phyloP scores from a whole-genome alignment of 2,888 invertebrate species.

The Dendrolimus pini region DNA sequence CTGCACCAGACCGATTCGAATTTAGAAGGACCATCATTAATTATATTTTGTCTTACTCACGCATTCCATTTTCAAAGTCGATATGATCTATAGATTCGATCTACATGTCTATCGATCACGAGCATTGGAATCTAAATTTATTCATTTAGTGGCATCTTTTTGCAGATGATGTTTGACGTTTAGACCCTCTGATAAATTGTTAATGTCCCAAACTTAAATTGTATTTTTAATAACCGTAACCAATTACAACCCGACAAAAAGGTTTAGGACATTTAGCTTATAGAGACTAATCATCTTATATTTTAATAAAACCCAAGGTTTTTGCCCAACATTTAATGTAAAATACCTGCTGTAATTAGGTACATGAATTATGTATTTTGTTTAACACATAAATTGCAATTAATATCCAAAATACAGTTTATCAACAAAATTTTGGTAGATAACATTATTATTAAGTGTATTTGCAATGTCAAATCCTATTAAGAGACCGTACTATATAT shows the following conservation, averaged over 20 bases:
- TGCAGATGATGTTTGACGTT: conserved; percentile 61
- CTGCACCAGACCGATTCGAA: conserved; percentile 72
- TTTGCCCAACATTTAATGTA: too few species aligned
- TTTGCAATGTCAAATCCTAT: too few species aligned
- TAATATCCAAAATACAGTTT: too few species aligned
- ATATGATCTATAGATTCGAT: conserved; percentile 76
- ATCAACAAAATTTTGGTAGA: too few species aligned
- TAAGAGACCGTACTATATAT: too few species aligned
- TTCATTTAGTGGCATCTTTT: conserved; percentile 72
- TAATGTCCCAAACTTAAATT: conserved; percentile 37
- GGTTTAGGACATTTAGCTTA: background rate
- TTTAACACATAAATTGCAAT: too few species aligned
- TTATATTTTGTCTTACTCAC: conserved; percentile 77
- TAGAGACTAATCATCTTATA: too few species aligned
- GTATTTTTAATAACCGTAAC: conserved; percentile 41
- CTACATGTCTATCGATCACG: conserved; percentile 74
- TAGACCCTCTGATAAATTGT: conserved; percentile 42
- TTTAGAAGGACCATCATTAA: conserved; percentile 71
- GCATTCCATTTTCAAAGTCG: conserved; percentile 71
- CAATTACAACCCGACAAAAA: conserved; percentile 25
- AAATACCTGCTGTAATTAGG: too few species aligned
- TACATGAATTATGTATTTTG: too few species aligned
- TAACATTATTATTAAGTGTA: too few species aligned
- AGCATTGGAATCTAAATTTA: conserved; percentile 69
- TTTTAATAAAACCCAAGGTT: too few species aligned